A percentile compares a stretch with the other conserved stretches of the same genome.
Conservation (phyloP, 2,797 vertebrate genomes). For the Sebastolobus altivelis region DNA sequence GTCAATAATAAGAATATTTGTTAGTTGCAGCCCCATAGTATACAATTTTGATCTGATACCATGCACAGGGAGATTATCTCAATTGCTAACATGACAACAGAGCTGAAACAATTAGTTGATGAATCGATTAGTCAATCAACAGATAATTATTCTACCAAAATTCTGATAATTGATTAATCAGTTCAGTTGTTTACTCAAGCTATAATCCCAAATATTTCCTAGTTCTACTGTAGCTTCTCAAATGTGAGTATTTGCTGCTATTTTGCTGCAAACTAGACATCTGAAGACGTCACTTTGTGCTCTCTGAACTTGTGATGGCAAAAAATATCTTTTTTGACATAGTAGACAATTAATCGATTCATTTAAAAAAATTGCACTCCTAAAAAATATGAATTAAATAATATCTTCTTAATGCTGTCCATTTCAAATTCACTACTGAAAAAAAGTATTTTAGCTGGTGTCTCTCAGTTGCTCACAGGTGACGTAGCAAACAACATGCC, state of each 20-base stretch:
- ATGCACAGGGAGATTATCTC: neutral
- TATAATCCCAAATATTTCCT: neutral
- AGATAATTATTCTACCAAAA: neutral
- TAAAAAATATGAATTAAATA: neutral
- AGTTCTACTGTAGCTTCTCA: neutral
- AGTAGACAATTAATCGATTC: neutral
- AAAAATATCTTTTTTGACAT: neutral
- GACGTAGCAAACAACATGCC: slow-evolving; percentile 21
- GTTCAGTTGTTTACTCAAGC: neutral
- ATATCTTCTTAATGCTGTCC: neutral
- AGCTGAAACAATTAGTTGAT: neutral
- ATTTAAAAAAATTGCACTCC: neutral
- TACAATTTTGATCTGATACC: neutral
- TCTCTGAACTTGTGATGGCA: neutral
- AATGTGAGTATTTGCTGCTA: neutral
- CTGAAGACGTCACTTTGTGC: neutral
- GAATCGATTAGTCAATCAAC: neutral
- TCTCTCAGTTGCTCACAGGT: slow-evolving; percentile 6
- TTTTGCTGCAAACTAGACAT: neutral
- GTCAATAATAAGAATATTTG: neutral
- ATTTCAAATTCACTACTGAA: neutral
- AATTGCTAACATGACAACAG: no score
- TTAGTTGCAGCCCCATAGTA: no score
- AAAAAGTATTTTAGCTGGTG: neutral
- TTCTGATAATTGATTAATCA: no score